phyloP scores from a whole-genome alignment of 2,888 invertebrate species.

The Pedicia rivosa region DNA sequence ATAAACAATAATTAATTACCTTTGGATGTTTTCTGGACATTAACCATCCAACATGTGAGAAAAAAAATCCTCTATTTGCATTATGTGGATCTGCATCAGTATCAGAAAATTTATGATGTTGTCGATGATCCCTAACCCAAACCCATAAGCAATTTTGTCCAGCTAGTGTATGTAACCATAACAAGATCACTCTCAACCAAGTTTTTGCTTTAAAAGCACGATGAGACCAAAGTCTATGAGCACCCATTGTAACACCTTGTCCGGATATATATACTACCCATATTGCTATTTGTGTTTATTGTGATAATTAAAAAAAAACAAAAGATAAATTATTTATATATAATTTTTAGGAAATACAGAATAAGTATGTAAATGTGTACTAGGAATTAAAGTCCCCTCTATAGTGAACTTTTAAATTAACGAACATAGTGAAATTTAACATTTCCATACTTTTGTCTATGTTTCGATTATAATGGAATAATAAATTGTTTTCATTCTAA shows the following conservation, averaged over 20 bases:
- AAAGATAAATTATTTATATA: constrained; percentile 3
- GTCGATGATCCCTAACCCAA: constrained; percentile 67
- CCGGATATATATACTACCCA: constrained; percentile 22
- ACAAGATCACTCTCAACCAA: constrained; percentile 41
- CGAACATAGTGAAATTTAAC: too few relatives aligned
- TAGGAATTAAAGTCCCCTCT: too few relatives aligned
- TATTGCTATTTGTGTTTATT: too few relatives aligned
- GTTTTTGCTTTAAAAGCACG: constrained; percentile 57
- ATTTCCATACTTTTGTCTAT: too few relatives aligned
- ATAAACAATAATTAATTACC: constrained; percentile 33
- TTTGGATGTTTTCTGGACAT: constrained; percentile 63
- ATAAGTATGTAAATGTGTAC: too few relatives aligned
- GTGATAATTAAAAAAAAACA: constrained; percentile 14
- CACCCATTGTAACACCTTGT: constrained; percentile 61
- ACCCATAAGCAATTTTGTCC: constrained; percentile 63
- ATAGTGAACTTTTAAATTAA: too few relatives aligned
- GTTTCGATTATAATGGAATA: too few relatives aligned
- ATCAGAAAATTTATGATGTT: constrained; percentile 59
- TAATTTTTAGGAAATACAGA: too few relatives aligned
- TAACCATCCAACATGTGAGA: constrained; percentile 77
- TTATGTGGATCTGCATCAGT: constrained; percentile 73
- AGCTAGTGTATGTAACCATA: constrained; percentile 50
- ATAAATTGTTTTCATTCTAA: too few relatives aligned
- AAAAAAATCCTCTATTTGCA: constrained; percentile 68
- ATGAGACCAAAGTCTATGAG: constrained; percentile 67